Conservation (phyloP, 2,888 invertebrate genomes). For the Eremobia ochroleuca region DNA sequence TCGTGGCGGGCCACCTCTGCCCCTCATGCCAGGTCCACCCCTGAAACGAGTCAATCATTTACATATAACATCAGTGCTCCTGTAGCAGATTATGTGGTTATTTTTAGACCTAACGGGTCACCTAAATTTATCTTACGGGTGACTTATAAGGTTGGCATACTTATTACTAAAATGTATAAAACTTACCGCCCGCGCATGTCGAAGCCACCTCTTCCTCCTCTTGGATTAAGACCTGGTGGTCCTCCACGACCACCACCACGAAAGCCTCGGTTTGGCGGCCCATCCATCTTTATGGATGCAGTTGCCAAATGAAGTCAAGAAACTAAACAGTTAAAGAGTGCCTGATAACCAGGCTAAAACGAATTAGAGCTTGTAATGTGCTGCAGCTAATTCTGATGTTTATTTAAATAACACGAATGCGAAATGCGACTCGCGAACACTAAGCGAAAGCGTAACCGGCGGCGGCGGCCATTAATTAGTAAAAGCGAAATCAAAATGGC, state of each 20-base stretch:
- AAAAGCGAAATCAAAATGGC: conserved; percentile 35
- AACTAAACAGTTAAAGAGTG: not conserved
- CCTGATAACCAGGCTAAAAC: not conserved
- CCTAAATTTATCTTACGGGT: not conserved
- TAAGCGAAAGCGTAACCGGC: conserved; percentile 15
- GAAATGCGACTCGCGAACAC: not conserved
- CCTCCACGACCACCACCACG: conserved; percentile 87
- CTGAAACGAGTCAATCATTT: conserved; percentile 54
- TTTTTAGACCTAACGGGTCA: not conserved
- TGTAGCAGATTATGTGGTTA: not conserved
- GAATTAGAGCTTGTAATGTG: not conserved
- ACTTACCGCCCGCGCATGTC: conserved; percentile 88
- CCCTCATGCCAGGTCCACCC: conserved; percentile 86
- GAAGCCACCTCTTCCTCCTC: conserved; percentile 87
- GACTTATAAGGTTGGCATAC: fast-evolving
- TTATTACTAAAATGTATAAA: not conserved
- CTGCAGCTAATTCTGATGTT: not conserved
- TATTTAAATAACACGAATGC: not conserved
- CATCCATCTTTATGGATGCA: conserved; percentile 75
- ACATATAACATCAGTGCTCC: not conserved
- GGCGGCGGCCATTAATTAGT: conserved; percentile 41
- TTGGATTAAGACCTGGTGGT: conserved; percentile 78
- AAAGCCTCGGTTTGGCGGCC: conserved; percentile 83
- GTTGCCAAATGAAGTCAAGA: conserved; percentile 2
- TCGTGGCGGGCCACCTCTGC: conserved; percentile 83